Evolutionary conservation across 1,140 invertebrate genomes (phyloP), one percentile per base, ranked within the genome.

Genomic region (Sarcophaga peregrina): DNA sequence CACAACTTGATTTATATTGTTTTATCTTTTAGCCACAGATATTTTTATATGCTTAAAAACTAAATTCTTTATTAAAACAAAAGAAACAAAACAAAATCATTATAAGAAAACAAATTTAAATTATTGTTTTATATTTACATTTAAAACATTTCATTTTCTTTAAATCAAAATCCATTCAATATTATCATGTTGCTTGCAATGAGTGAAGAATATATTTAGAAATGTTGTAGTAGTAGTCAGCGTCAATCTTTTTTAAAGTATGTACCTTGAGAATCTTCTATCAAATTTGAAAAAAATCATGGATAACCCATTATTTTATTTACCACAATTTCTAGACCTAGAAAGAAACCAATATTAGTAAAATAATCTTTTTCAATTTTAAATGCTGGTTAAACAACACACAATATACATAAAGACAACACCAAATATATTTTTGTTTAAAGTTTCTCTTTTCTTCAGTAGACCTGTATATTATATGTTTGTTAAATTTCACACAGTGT

Each of bases 271-370:
- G n/a, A 15, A 68, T 68, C 8, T 68, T 25, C 2, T n/a, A 20
- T 20, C 20, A 20, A 68, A 68, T 20, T 20, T 25, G 10, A 37
- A 37, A 68, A 68, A 58, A 68, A 68, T 68, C 62, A 68, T 68
- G 62, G n/a, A 25, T 20, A 68, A 68, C 62, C 25, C 62, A 68
- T 68, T 68, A 37, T 68, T 68, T 13, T 58, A 7, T 58, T 15
- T n/a, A 68, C 62, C 62, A 68, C 62, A 68, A 68, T 25, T 25
- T 25, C 75, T n/a, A 75, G 48, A 78, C 75, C 75, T 78, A 78
- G 47, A 78, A 78, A 78, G 75, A 78, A 52, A 78, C 75, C 75
- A 20, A 78, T 48, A 78, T 78, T 78, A 78, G 75, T 78, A 52
- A 78, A 10, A 78, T 25, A 68, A 25, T 68, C 62, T 68, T 50